These are phyloP conservation scores for Labeo rohita DNA, from an alignment of 2,113 vertebrate genomes.

Conservation along the genomic window DNA sequence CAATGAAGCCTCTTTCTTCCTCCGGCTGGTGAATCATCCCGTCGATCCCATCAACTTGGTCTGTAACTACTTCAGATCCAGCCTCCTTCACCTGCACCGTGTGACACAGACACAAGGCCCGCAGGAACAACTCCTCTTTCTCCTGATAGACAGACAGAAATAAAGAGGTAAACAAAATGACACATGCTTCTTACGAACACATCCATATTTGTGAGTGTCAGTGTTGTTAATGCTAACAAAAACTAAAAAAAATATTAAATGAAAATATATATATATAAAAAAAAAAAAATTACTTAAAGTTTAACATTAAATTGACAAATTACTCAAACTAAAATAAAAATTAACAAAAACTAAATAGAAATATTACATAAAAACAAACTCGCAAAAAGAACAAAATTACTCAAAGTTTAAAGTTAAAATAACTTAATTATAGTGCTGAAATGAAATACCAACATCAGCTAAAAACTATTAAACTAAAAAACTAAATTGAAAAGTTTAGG, in stretches of 20 bases:
- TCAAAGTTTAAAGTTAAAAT: too few species aligned
- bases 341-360: too few species aligned
- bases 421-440: background rate
- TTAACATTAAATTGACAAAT: too few species aligned
- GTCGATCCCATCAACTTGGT: conserved; percentile 61
- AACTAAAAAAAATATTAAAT: too few species aligned
- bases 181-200: background rate
- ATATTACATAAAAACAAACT: too few species aligned
- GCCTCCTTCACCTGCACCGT: conserved; percentile 90
- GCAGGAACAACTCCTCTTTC: conserved; percentile 91
- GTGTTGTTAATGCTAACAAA: background rate
- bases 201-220: background rate
- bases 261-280: too few species aligned
- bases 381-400: too few species aligned
- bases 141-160: conserved; percentile 72
- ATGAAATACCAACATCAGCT: background rate
- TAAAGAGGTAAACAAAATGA: background rate
- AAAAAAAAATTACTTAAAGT: too few species aligned
- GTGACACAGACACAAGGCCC: conserved; percentile 94
- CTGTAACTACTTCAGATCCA: conserved; percentile 47
- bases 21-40: conserved; percentile 31
- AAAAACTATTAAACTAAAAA: background rate
- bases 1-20: conserved; percentile 79
- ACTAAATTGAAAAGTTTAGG: too few species aligned
- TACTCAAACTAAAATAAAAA: too few species aligned